Conservation (phyloP, 2,113 vertebrate species). For the Sapajus apella region DNA sequence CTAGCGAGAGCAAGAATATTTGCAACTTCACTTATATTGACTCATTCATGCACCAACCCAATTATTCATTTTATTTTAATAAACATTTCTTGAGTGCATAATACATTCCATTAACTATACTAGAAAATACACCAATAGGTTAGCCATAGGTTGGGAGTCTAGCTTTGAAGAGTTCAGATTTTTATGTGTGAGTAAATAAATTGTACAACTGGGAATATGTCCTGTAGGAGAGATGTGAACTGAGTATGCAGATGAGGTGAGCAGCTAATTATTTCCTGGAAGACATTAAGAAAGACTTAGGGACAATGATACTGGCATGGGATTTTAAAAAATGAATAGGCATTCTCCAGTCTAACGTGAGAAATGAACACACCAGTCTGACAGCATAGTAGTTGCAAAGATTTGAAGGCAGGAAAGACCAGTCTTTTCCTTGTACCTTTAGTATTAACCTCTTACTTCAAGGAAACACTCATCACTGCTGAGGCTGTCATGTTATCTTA, state of each 20-base stretch:
- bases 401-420: not conserved
- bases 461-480: not conserved
- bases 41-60: not conserved
- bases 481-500: not conserved
- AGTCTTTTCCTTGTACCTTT: not conserved
- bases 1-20: not conserved
- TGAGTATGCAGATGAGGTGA: not conserved
- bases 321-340: not conserved
- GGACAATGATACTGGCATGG: not conserved
- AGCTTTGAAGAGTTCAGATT: not conserved
- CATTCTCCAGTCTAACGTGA: not conserved
- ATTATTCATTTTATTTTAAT: conserved; percentile 1
- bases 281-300: not conserved
- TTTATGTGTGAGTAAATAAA: not conserved
- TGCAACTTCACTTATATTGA: not conserved
- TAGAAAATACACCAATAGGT: not conserved
- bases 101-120: not conserved
- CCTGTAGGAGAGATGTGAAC: not conserved
- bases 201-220: not conserved
- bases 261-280: not conserved
- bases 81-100: not conserved
- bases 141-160: not conserved
- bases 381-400: not conserved
- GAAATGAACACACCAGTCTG: not conserved
- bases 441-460: not conserved